Conservation (phyloP, 2,797 vertebrate species). For the Sebastes nivosus region DNA sequence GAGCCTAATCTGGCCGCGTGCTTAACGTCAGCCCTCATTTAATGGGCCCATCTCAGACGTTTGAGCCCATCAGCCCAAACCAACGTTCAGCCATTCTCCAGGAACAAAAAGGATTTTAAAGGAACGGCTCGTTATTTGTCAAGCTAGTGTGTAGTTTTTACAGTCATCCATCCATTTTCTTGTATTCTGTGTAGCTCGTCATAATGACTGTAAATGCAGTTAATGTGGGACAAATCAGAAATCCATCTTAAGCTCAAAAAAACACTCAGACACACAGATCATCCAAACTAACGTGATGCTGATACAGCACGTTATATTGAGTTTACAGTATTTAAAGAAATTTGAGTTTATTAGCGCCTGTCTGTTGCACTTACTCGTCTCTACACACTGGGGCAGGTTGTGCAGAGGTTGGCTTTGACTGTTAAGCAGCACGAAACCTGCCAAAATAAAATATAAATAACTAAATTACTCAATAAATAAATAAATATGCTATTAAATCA, state of each 20-base stretch:
- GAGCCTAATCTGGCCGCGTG: constrained; percentile 73
- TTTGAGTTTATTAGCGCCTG: neutral
- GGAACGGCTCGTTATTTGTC: constrained; percentile 1
- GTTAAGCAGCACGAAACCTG: too few species aligned
- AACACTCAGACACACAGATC: neutral
- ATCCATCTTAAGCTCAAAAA: neutral
- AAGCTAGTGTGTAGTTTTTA: neutral
- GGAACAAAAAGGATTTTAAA: constrained; percentile 20
- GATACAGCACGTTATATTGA: neutral
- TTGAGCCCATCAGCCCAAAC: constrained; percentile 46
- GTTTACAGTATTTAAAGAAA: neutral
- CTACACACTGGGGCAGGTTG: neutral
- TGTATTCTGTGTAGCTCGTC: neutral
- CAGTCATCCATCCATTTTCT: neutral
- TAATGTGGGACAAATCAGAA: constrained; percentile 3
- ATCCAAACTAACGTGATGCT: neutral
- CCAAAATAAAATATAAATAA: too few species aligned
- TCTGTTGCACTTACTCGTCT: neutral
- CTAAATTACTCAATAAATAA: too few species aligned
- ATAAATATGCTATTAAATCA: too few species aligned
- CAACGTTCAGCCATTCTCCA: constrained; percentile 35
- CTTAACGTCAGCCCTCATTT: constrained; percentile 78
- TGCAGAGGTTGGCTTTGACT: neutral
- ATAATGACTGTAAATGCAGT: neutral
- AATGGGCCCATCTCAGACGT: constrained; percentile 59